Evolutionary conservation across 2,888 invertebrate species (phyloP).

Genomic region (Teleiodes luculella): DNA sequence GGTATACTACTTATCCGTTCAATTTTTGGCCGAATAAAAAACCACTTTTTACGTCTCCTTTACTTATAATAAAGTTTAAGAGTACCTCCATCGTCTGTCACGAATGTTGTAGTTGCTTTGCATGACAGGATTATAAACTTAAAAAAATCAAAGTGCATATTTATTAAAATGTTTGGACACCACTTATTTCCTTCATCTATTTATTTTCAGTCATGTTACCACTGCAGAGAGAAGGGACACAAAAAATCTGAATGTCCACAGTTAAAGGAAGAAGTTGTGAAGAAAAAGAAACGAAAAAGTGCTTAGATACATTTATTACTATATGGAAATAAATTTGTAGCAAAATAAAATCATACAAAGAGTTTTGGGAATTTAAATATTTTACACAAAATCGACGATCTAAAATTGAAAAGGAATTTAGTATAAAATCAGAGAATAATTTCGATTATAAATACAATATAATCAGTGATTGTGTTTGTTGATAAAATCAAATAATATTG

Average conservation of each 20-base stretch:
- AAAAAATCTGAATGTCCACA: conserved; percentile 75
- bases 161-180: background rate
- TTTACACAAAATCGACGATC: background rate
- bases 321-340: conserved; percentile 31
- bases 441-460: background rate
- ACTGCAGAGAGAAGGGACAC: conserved; percentile 77
- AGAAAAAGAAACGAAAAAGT: conserved; percentile 53
- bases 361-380: conserved; percentile 17
- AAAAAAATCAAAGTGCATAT: too few relatives aligned
- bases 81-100: too few relatives aligned
- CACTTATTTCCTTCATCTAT: background rate
- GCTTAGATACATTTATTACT: conserved; percentile 30
- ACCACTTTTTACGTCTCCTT: too few relatives aligned
- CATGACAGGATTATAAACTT: too few relatives aligned
- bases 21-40: too few relatives aligned
- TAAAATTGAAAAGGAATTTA: too few relatives aligned
- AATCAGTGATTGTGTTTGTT: conserved; percentile 4
- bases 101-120: too few relatives aligned
- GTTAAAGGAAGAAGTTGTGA: conserved; percentile 36
- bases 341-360: conserved; percentile 27
- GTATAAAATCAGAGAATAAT: too few relatives aligned
- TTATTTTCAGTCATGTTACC: conserved; percentile 74
- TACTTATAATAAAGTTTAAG: too few relatives aligned
- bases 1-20: too few relatives aligned
- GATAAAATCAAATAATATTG: too few relatives aligned